Percentiles rank a stretch among this genome's conserved stretches.
phyloP scores from a whole-genome alignment of 1,140 invertebrate species.

The Notospermus geniculatus region DNA sequence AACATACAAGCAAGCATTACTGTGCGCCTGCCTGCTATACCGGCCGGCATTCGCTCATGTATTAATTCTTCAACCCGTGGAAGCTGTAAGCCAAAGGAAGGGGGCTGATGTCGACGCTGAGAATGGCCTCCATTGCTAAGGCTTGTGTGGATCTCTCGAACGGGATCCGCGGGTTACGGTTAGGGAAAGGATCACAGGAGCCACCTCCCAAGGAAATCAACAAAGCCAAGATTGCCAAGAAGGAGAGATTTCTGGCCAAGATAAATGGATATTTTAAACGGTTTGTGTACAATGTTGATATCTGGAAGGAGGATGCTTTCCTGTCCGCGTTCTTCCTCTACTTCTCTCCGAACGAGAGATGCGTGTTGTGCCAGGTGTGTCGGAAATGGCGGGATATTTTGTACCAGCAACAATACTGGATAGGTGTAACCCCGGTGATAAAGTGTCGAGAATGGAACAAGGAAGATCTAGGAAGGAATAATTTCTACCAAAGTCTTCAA shows the following conservation, averaged over 20 bases:
- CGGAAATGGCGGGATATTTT: slow-evolving; percentile 80
- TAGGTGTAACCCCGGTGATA: slow-evolving; percentile 75
- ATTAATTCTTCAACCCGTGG: not conserved
- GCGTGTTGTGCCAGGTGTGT: slow-evolving; percentile 73
- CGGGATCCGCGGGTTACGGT: slow-evolving; percentile 48
- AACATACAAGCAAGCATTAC: too few species aligned
- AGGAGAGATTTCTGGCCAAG: slow-evolving; percentile 15
- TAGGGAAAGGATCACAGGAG: slow-evolving; percentile 24
- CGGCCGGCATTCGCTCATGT: too few species aligned
- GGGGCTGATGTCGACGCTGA: not conserved
- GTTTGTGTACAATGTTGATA: slow-evolving; percentile 57
- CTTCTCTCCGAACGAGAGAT: slow-evolving; percentile 75
- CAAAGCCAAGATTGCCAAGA: slow-evolving; percentile 24
- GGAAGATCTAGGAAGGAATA: slow-evolving; percentile 66
- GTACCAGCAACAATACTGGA: slow-evolving; percentile 82
- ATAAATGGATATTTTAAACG: slow-evolving; percentile 40
- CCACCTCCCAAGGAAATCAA: slow-evolving; percentile 28
- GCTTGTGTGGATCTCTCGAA: slow-evolving; percentile 57
- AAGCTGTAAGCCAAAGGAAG: slow-evolving; percentile 17
- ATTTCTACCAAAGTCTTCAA: slow-evolving; percentile 79
- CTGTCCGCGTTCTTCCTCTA: slow-evolving; percentile 80
- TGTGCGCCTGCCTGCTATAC: too few species aligned
- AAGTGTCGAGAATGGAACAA: slow-evolving; percentile 72
- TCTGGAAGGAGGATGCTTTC: slow-evolving; percentile 80
- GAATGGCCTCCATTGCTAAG: slow-evolving; percentile 51